Evolutionary conservation across 2,113 vertebrate genomes (phyloP).

Genomic region (Columba livia): DNA sequence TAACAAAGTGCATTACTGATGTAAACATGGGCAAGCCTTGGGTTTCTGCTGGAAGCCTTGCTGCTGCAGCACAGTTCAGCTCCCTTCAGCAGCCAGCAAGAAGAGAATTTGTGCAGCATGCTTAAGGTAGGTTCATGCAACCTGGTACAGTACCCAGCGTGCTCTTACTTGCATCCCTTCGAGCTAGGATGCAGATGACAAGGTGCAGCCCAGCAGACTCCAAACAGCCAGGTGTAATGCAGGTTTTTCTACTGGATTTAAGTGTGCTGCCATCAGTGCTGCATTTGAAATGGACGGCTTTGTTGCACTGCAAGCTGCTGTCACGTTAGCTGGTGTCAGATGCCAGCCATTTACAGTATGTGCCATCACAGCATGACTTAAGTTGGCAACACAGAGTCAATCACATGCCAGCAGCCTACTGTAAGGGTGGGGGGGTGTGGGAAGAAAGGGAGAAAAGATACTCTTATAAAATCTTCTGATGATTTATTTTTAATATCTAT

Average conservation of each 20-base stretch:
- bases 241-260: neutral
- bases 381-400: conserved; percentile 52
- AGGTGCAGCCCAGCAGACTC: neutral
- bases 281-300: neutral
- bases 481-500: conserved; percentile 51
- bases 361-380: conserved; percentile 31
- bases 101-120: neutral
- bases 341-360: conserved; percentile 63
- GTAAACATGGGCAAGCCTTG: neutral
- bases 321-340: conserved; percentile 23
- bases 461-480: conserved; percentile 34
- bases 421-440: conserved; percentile 39
- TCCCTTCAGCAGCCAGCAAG: neutral
- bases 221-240: neutral
- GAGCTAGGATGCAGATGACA: neutral
- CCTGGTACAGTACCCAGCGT: neutral
- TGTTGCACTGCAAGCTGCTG: neutral
- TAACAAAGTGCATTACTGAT: neutral
- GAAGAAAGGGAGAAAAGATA: conserved; percentile 21
- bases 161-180: neutral
- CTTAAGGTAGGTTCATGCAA: neutral
- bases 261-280: neutral
- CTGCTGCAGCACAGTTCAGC: neutral
- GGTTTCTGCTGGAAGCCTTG: neutral
- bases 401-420: conserved; percentile 58